Evolutionary conservation across 2,113 vertebrate genomes (phyloP).

Genomic region (Pleuronectes platessa): DNA sequence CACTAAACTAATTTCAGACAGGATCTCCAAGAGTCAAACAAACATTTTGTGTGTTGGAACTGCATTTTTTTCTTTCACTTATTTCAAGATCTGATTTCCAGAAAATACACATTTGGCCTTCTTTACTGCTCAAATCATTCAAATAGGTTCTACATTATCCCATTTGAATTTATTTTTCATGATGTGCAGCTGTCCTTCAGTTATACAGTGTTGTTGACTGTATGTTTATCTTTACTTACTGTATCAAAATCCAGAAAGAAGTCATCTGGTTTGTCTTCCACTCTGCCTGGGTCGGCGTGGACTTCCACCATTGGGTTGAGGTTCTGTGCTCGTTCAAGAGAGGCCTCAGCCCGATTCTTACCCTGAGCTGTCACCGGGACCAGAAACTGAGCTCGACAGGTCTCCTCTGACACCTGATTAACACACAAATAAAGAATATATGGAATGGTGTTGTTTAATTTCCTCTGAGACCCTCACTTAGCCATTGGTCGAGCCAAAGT

Average conservation of each 20-base stretch:
- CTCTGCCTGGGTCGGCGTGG: slow-evolving; percentile 82
- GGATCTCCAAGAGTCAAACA: not conserved
- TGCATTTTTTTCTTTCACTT: no score
- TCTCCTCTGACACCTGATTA: slow-evolving; percentile 87
- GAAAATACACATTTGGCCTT: no score
- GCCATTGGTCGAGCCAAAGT: no score
- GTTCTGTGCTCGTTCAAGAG: slow-evolving; percentile 91
- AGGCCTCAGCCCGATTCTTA: slow-evolving; percentile 88
- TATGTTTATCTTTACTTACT: slow-evolving; percentile 76
- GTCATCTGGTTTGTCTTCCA: slow-evolving; percentile 87
- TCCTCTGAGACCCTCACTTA: not conserved
- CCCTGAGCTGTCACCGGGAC: slow-evolving; percentile 85
- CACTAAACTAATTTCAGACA: not conserved
- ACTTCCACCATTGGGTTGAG: slow-evolving; percentile 98
- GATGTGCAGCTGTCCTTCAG: no score
- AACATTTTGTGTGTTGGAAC: not conserved
- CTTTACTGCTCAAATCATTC: no score
- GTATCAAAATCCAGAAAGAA: slow-evolving; percentile 93
- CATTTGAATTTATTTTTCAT: no score
- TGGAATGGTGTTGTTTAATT: not conserved
- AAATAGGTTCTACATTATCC: no score
- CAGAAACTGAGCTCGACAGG: slow-evolving; percentile 90
- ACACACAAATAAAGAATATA: not conserved
- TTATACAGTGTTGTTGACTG: no score
- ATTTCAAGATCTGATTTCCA: not conserved